These are phyloP conservation scores for Hydrozoanthus tunicans DNA, from an alignment of 64 coral and sea anemone genomes.

Conservation along the genomic window DNA sequence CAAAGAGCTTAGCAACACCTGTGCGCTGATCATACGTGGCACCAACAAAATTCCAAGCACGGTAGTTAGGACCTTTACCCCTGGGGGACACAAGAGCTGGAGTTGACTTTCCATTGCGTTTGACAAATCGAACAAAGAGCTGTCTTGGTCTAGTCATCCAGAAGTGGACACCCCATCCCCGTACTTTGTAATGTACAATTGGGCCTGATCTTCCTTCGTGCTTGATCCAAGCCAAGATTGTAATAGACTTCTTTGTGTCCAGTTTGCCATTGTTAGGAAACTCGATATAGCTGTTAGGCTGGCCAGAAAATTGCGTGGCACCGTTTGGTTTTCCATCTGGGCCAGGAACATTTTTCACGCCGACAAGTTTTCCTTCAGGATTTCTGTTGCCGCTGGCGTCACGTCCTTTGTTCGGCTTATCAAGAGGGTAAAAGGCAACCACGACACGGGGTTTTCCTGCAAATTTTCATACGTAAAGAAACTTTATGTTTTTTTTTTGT, in stretches of 20 bases:
- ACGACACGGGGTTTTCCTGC: conserved; percentile 31
- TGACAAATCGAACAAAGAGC: conserved; percentile 79
- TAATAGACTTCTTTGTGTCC: conserved; percentile 77
- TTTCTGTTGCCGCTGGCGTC: conserved; percentile 56
- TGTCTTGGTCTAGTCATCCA: conserved; percentile 65
- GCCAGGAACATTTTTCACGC: conserved; percentile 53
- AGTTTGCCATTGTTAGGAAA: conserved; percentile 83
- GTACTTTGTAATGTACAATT: conserved; percentile 81
- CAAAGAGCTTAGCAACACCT: conserved; percentile 56
- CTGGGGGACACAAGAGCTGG: not conserved
- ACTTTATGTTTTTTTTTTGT: no score
- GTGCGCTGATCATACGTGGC: conserved; percentile 59
- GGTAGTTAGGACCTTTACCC: conserved; percentile 30
- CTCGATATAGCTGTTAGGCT: conserved; percentile 63
- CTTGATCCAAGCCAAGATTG: conserved; percentile 86
- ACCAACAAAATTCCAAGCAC: conserved; percentile 83
- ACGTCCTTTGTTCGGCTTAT: conserved; percentile 26
- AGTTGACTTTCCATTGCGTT: conserved; percentile 47
- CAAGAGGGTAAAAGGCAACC: conserved; percentile 71
- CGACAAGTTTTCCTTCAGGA: conserved; percentile 22
- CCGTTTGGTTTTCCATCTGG: conserved; percentile 50
- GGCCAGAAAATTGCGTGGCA: conserved; percentile 57
- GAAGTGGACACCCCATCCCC: conserved; percentile 80
- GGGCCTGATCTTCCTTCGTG: conserved; percentile 76
- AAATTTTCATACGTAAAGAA: not conserved